Evolutionary conservation across 2,113 vertebrate genomes (phyloP).

Genomic region (Zootoca vivipara): DNA sequence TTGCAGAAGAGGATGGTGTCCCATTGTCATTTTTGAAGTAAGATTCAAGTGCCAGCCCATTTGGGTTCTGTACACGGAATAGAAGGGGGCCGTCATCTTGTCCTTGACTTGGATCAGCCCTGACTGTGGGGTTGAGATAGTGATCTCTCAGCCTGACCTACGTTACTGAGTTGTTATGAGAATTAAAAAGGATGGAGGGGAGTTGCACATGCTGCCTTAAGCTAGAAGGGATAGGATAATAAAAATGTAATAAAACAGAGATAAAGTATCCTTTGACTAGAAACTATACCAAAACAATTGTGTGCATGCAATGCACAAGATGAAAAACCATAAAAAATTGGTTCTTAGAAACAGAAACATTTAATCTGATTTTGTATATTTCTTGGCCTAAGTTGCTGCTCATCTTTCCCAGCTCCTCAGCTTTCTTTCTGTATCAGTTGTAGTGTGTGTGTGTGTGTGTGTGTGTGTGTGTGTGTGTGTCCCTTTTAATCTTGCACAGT

Average conservation of each 20-base stretch:
- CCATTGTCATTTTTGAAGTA: not conserved
- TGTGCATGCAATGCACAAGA: not conserved
- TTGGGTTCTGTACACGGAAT: not conserved
- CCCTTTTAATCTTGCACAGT: not conserved
- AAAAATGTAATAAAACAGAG: not conserved
- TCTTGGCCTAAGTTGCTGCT: not conserved
- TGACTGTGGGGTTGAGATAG: not conserved
- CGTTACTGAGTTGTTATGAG: not conserved
- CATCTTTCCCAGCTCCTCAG: not conserved
- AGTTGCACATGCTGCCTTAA: not conserved
- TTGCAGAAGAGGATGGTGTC: not conserved
- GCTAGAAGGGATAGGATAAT: not conserved
- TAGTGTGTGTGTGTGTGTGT: not conserved
- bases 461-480: not conserved
- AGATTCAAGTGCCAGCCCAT: not conserved
- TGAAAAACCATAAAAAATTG: not conserved
- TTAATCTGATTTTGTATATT: not conserved
- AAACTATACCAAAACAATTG: not conserved
- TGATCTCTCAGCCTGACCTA: not conserved
- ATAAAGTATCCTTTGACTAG: not conserved
- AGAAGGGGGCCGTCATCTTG: not conserved
- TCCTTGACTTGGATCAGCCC: not conserved
- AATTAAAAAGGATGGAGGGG: not conserved
- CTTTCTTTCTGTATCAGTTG: not conserved
- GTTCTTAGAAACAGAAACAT: not conserved